Evolutionary conservation across 2,888 invertebrate genomes (phyloP), one percentile per base, ranked within the genome.

Genomic region (Hydropsyche betteni): DNA sequence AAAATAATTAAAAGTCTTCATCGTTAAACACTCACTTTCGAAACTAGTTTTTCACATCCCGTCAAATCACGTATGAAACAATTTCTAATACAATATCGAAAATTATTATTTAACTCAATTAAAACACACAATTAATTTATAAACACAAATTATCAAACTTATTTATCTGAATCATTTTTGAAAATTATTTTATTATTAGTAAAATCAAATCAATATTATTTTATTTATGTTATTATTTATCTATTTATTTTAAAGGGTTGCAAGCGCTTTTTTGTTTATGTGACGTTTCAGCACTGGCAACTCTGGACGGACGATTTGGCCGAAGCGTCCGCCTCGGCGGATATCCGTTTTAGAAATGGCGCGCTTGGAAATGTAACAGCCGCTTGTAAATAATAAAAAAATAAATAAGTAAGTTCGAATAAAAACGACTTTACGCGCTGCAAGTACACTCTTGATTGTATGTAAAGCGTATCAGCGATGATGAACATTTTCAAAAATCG

Each of bases 341-440:
- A 77, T 74, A 75, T 79, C 77, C 79, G 79, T 68, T 74, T 71
- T 76, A 77, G 79, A 79, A 79, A 79, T 79, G 79, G 75, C 79
- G 76, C 76, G 74, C 55, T 74, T 64, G 68, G 52, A 75, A 75
- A 68, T 73, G 73, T 74, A 74, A 69, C 75, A 52, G 69, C 75
- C 33, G 69, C 75, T 77, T 75, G 68, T 69, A 69, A 61, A 74
- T 74, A 74, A 55, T 74, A 70, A 74, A 75, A 77, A 77, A 58
- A 70, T 64, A 72, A 77, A 77, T 75, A 74, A 77, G 75, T 70
- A 69, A 61, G 58, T 71, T 74, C 74, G 74, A 76, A 78, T 75
- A 75, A 78, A 78, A 76, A 73, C 76, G 70, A 69, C 72, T 77
- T 77, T 74, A 75, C 75, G 51, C 75, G 52, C 68, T 24, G 38